These are phyloP conservation scores for Fregetta grallaria DNA, from an alignment of 2,113 vertebrate species.

Conservation along the genomic window DNA sequence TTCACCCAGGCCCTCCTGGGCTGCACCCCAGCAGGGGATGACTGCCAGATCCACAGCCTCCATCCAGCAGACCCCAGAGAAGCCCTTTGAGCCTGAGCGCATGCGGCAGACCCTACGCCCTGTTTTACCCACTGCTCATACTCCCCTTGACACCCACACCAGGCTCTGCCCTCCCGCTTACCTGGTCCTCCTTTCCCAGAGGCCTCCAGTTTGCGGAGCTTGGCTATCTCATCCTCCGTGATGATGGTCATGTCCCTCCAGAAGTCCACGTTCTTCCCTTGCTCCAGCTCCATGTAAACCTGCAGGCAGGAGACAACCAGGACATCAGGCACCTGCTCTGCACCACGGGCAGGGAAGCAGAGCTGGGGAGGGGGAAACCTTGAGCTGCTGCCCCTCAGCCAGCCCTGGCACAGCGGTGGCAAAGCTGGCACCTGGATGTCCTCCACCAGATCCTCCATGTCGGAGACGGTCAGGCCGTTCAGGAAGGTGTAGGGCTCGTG, in stretches of 20 bases:
- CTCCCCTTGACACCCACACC: no score
- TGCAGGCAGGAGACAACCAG: conserved; percentile 15
- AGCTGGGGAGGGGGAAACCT: background rate
- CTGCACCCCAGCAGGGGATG: background rate
- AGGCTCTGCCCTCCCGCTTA: background rate
- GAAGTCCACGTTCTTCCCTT: conserved; percentile 96
- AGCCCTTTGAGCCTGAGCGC: background rate
- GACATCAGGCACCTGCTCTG: background rate
- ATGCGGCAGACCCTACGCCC: rapidly evolving
- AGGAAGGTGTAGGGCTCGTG: conserved; percentile 97
- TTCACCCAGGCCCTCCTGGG: background rate
- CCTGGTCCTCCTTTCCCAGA: conserved; percentile 96
- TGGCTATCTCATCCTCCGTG: conserved; percentile 95
- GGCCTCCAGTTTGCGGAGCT: conserved; percentile 92
- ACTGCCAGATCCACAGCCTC: background rate
- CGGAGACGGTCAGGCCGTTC: conserved; percentile 89
- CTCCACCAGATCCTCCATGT: conserved; percentile 97
- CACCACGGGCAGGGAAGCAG: rapidly evolving
- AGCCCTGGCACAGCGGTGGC: background rate
- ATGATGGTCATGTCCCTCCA: conserved; percentile 99
- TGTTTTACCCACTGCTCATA: rapidly evolving
- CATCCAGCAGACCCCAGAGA: background rate
- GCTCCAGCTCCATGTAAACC: conserved; percentile 99
- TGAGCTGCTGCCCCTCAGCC: background rate
- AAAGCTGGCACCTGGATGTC: conserved; percentile 87